Percentiles rank a stretch among this genome's conserved stretches.
phyloP scores from a whole-genome alignment of 2,888 invertebrate species.

The Melanotus villosus region DNA sequence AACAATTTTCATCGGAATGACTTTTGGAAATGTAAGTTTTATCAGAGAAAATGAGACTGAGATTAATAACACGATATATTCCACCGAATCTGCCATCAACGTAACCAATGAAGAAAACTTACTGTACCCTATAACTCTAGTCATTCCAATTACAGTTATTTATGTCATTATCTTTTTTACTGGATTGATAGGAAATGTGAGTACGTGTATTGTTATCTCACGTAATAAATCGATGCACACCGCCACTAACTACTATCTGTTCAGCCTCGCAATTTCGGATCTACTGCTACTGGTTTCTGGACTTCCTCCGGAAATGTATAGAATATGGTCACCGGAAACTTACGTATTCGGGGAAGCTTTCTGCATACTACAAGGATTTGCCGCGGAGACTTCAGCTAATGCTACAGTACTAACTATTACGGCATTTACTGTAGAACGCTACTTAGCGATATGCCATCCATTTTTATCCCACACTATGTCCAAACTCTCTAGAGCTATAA shows the following conservation, averaged over 20 bases:
- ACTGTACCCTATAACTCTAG: conserved; percentile 61
- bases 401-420: conserved; percentile 81
- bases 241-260: conserved; percentile 86
- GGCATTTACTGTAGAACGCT: conserved; percentile 80
- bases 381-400: conserved; percentile 86
- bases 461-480: conserved; percentile 87
- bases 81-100: conserved; percentile 8
- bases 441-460: conserved; percentile 80
- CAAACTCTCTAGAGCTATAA: conserved; percentile 86
- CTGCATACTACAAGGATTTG: conserved; percentile 83
- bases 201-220: conserved; percentile 88
- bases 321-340: conserved; percentile 83
- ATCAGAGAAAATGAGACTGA: conserved; percentile 24
- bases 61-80: conserved; percentile 6
- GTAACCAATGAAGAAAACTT: conserved; percentile 24
- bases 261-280: conserved; percentile 89
- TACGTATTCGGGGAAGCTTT: conserved; percentile 85
- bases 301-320: conserved; percentile 86
- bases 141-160: conserved; percentile 82
- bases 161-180: conserved; percentile 85
- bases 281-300: conserved; percentile 83
- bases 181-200: conserved; percentile 85
- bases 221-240: conserved; percentile 88
- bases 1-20: conserved; percentile 13
- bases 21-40: conserved; percentile 26